Conservation (phyloP, 2,888 invertebrate species). For the Philaethria dido region DNA sequence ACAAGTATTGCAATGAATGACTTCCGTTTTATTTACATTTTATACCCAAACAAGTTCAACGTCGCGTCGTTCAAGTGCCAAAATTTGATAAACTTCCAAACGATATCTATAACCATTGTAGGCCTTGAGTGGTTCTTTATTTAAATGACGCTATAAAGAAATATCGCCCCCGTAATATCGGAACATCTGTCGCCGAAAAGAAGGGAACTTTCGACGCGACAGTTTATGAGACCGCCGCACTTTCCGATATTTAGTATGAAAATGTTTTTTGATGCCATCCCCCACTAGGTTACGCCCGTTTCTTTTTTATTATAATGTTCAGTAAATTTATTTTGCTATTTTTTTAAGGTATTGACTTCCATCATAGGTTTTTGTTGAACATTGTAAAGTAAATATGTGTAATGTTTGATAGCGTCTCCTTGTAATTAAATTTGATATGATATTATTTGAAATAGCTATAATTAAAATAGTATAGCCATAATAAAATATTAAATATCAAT, state of each 20-base stretch:
- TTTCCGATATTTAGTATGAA: slow-evolving; percentile 65
- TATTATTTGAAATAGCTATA: not conserved
- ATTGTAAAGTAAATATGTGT: slow-evolving; percentile 8
- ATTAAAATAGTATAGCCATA: no score
- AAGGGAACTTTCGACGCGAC: slow-evolving; percentile 69
- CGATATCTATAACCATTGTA: slow-evolving; percentile 56
- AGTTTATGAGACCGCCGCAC: slow-evolving; percentile 68
- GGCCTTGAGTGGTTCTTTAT: slow-evolving; percentile 67
- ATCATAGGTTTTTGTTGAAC: slow-evolving; percentile 18
- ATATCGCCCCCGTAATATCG: slow-evolving; percentile 68
- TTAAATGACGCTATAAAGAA: slow-evolving; percentile 76
- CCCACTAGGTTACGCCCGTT: slow-evolving; percentile 32
- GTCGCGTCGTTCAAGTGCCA: slow-evolving; percentile 28
- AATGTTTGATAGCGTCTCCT: not conserved
- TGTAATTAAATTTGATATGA: not conserved
- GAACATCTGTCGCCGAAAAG: slow-evolving; percentile 73
- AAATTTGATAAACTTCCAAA: slow-evolving; percentile 55
- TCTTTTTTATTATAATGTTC: slow-evolving; percentile 39
- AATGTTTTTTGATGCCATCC: slow-evolving; percentile 62
- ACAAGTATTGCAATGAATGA: not conserved
- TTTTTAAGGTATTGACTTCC: slow-evolving; percentile 26
- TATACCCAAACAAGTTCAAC: slow-evolving; percentile 16
- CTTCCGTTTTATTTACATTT: not conserved
- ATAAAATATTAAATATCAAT: no score
- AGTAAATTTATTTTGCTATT: slow-evolving; percentile 29